Conservation (phyloP, 2,888 invertebrate genomes). For the Cheilosia soror region DNA sequence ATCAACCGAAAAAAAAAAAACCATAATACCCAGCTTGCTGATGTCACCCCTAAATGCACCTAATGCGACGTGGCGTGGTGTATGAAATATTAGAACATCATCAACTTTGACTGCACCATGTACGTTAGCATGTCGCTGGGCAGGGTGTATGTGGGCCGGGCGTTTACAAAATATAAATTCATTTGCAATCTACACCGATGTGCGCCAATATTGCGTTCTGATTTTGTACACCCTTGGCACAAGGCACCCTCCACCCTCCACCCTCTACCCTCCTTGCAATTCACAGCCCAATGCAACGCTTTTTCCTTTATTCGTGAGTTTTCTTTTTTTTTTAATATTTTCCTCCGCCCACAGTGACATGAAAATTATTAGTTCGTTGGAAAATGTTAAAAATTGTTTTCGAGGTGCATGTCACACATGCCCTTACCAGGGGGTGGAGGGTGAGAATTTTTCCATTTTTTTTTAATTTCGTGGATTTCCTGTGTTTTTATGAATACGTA, state of each 20-base stretch:
- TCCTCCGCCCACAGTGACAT: slow-evolving; percentile 41
- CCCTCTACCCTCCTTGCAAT: background rate
- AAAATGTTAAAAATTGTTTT: slow-evolving; percentile 29
- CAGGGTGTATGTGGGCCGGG: background rate
- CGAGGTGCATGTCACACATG: slow-evolving; percentile 47
- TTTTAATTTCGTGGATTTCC: slow-evolving; percentile 12
- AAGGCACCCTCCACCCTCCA: slow-evolving; percentile 4
- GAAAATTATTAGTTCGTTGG: slow-evolving; percentile 49
- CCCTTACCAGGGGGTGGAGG: background rate
- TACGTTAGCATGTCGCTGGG: background rate
- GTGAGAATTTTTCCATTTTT: slow-evolving; percentile 12
- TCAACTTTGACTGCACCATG: slow-evolving; percentile 48
- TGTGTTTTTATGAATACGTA: background rate
- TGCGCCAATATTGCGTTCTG: slow-evolving; percentile 31
- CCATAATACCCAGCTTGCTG: background rate
- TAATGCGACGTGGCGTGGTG: slow-evolving; percentile 29
- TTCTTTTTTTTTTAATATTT: slow-evolving; percentile 14
- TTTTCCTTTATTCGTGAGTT: slow-evolving; percentile 3
- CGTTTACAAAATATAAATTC: slow-evolving; percentile 38
- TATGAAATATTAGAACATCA: slow-evolving; percentile 63
- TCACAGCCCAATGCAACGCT: background rate
- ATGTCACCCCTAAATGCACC: slow-evolving; percentile 51
- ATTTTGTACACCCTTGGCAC: background rate
- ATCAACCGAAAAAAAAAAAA: slow-evolving; percentile 7
- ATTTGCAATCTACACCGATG: slow-evolving; percentile 49